phyloP scores from a whole-genome alignment of 53 echinoderm and acorn worm species.

The Crossaster papposus region DNA sequence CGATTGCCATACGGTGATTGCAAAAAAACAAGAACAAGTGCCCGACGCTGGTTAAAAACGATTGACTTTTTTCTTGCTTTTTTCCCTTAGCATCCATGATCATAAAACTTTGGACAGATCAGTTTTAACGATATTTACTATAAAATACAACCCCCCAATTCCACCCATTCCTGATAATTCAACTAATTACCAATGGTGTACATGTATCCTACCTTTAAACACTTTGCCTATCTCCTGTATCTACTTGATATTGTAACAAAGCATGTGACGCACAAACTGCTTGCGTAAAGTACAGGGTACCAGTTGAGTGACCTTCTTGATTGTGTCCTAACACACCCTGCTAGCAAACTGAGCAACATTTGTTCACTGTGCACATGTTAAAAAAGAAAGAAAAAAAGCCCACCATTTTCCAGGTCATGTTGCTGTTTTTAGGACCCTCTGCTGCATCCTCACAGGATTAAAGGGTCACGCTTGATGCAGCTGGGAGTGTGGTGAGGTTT shows the following conservation, averaged over 20 bases:
- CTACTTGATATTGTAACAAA: neutral
- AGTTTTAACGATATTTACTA: too few relatives aligned
- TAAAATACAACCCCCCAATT: too few relatives aligned
- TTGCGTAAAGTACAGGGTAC: neutral
- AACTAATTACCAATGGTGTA: too few relatives aligned
- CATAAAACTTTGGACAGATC: too few relatives aligned
- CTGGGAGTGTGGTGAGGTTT: slow-evolving; percentile 29
- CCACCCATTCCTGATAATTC: too few relatives aligned
- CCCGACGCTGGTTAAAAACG: too few relatives aligned
- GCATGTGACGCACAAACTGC: neutral
- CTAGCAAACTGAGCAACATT: neutral
- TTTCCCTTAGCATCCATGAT: too few relatives aligned
- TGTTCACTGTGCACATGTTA: slow-evolving; percentile 10
- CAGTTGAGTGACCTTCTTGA: slow-evolving; percentile 30
- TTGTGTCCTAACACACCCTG: slow-evolving; percentile 34
- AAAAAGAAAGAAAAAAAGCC: neutral
- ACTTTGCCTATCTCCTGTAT: neutral
- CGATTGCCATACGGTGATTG: neutral
- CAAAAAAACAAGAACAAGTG: too few relatives aligned
- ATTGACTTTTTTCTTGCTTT: too few relatives aligned
- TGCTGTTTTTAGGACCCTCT: slow-evolving; percentile 41
- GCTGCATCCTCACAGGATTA: slow-evolving; percentile 28
- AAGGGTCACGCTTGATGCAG: slow-evolving; percentile 34
- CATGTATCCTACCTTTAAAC: too few relatives aligned
- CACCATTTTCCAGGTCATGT: slow-evolving; percentile 44